Percentiles rank a stretch among this genome's conserved stretches.
Conservation (phyloP, 2,888 invertebrate species). For the Hypomecis atomaria region DNA sequence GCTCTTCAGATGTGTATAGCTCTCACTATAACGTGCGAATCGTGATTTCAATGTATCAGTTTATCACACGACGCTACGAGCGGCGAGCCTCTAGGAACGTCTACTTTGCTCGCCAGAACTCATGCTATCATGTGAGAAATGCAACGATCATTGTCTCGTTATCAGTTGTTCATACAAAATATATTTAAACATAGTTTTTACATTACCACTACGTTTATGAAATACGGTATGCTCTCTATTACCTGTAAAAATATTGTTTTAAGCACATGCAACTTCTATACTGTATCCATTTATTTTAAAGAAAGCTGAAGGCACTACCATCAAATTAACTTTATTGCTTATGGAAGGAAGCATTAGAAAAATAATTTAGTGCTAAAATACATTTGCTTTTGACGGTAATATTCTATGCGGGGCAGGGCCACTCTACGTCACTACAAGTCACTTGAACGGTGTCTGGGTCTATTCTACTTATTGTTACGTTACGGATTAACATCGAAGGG, state of each 20-base stretch:
- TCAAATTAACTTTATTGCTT: slow-evolving; percentile 80
- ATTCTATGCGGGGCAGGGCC: slow-evolving; percentile 62
- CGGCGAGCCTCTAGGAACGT: slow-evolving; percentile 77
- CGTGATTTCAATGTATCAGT: slow-evolving; percentile 60
- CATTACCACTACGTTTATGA: slow-evolving; percentile 78
- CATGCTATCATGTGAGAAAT: slow-evolving; percentile 75
- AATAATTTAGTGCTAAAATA: slow-evolving; percentile 77
- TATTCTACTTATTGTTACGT: slow-evolving; percentile 49
- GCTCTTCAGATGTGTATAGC: slow-evolving; percentile 56
- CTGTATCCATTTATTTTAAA: slow-evolving; percentile 66
- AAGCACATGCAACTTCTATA: slow-evolving; percentile 79
- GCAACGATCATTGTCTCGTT: slow-evolving; percentile 74
- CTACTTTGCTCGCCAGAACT: slow-evolving; percentile 64
- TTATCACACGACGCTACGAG: slow-evolving; percentile 70
- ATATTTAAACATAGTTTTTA: slow-evolving; percentile 72
- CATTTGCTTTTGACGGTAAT: slow-evolving; percentile 68
- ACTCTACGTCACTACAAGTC: slow-evolving; percentile 65
- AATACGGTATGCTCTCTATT: slow-evolving; percentile 78
- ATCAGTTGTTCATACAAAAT: slow-evolving; percentile 74
- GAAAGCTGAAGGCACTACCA: slow-evolving; percentile 84
- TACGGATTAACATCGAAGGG: slow-evolving; percentile 58
- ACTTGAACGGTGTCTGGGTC: slow-evolving; percentile 53
- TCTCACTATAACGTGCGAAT: slow-evolving; percentile 20
- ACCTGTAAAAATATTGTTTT: slow-evolving; percentile 82
- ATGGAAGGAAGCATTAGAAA: slow-evolving; percentile 80